A percentile compares a stretch with the other conserved stretches of the same genome.
These are phyloP conservation scores for Megamerina dolium DNA, from an alignment of 2,888 invertebrate genomes.

Conservation along the genomic window DNA sequence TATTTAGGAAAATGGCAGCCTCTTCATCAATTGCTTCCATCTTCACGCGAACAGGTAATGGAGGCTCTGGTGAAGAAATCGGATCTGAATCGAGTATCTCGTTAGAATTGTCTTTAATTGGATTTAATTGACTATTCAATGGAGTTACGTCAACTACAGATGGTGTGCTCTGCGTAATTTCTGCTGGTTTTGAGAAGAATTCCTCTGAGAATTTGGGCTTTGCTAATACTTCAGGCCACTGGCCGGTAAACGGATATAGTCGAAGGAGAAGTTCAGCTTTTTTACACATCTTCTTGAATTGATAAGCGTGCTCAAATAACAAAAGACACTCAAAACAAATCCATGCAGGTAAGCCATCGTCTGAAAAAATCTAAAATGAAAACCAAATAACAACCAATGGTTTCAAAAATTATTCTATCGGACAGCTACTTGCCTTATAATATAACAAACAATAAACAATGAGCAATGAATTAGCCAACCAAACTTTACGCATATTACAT, in stretches of 20 bases:
- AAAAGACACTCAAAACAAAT: conserved; percentile 65
- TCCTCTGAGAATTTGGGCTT: no score
- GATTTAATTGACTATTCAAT: not conserved
- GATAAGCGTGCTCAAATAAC: conserved; percentile 64
- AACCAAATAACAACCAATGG: no score
- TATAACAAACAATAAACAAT: no score
- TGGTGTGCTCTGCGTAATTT: not conserved
- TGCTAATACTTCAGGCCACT: conserved; percentile 52
- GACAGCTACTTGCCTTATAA: no score
- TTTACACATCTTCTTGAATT: conserved; percentile 70
- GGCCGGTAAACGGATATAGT: conserved; percentile 61
- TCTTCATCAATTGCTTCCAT: conserved; percentile 13
- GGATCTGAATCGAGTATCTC: conserved; percentile 27
- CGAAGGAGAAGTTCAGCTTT: conserved; percentile 66
- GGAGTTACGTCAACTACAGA: not conserved
- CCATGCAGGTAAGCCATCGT: conserved; percentile 67
- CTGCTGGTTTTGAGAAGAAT: no score
- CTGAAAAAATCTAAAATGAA: conserved; percentile 42
- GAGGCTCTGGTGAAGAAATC: conserved; percentile 20
- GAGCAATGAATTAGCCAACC: no score
- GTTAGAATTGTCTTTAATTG: conserved; percentile 4
- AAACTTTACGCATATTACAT: no score
- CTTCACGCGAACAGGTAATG: conserved; percentile 19
- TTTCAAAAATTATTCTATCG: no score
- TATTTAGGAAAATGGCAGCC: conserved; percentile 22